phyloP scores from a whole-genome alignment of 2,888 invertebrate genomes.

The Teleogryllus oceanicus region DNA sequence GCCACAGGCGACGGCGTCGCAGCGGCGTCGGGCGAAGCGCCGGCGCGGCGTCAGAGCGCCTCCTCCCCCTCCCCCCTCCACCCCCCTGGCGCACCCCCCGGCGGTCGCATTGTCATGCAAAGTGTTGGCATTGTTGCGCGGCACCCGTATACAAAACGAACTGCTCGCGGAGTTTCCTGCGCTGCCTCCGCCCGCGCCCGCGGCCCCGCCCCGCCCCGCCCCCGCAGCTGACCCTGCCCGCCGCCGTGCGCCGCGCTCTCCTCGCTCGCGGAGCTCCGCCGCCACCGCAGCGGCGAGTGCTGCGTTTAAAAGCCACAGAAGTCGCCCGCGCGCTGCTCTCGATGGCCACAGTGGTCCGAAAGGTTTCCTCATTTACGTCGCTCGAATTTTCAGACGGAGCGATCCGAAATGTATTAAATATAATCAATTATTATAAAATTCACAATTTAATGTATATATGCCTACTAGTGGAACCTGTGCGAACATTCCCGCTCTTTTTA shows the following conservation, averaged over 20 bases:
- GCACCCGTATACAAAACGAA: constrained; percentile 3
- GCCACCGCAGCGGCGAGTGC: no score
- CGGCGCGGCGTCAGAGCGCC: not conserved
- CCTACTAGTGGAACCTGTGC: no score
- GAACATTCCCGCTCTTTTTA: no score
- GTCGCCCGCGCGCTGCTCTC: no score
- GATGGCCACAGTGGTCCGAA: no score
- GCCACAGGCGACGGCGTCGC: not conserved
- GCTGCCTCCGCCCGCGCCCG: not conserved
- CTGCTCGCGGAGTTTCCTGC: constrained; percentile 18
- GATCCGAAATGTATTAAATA: no score
- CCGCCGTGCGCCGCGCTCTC: not conserved
- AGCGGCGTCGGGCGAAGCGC: not conserved
- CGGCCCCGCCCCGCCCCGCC: not conserved
- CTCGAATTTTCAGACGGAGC: no score
- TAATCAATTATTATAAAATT: no score
- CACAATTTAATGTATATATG: no score
- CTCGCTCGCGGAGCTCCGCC: no score
- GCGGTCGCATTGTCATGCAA: constrained; percentile 18
- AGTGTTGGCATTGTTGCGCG: constrained; percentile 18
- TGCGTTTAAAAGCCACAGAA: no score
- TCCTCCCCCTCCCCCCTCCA: not conserved
- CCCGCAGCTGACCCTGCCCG: not conserved
- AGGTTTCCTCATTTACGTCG: no score
- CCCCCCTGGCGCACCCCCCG: not conserved